Evolutionary conservation across 2,113 vertebrate genomes (phyloP).

Genomic region (Osmerus eperlanus): DNA sequence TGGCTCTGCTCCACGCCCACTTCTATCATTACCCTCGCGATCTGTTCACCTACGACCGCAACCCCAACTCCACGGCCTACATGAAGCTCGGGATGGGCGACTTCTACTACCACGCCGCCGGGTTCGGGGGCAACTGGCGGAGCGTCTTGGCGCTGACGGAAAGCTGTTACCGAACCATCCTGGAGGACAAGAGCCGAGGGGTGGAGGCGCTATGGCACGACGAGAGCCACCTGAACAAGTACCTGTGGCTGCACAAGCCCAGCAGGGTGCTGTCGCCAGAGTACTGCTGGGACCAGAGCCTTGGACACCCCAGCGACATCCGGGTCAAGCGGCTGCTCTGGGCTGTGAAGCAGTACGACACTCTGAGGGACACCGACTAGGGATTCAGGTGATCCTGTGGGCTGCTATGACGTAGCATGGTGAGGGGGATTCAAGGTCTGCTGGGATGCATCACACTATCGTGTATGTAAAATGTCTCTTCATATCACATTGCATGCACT

Average conservation of each 20-base stretch:
- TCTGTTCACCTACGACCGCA: constrained; percentile 65
- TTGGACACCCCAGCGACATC: constrained; percentile 50
- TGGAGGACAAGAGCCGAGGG: constrained; percentile 61
- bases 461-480: no score
- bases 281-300: constrained; percentile 72
- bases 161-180: constrained; percentile 57
- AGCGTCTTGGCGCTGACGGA: constrained; percentile 57
- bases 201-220: constrained; percentile 80
- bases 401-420: no score
- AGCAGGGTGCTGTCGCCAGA: constrained; percentile 76
- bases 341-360: constrained; percentile 58
- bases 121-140: constrained; percentile 73
- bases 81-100: constrained; percentile 59
- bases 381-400: no score
- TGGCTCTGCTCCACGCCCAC: constrained; percentile 74
- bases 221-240: constrained; percentile 80
- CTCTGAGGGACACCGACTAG: constrained; percentile 28
- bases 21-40: constrained; percentile 59
- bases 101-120: constrained; percentile 78
- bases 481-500: no score
- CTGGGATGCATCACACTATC: no score
- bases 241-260: constrained; percentile 72
- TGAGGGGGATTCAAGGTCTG: no score
- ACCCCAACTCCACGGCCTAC: constrained; percentile 63
- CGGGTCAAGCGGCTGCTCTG: constrained; percentile 49